Evolutionary conservation across 2,113 vertebrate genomes (phyloP).

Genomic region (Saccopteryx bilineata): DNA sequence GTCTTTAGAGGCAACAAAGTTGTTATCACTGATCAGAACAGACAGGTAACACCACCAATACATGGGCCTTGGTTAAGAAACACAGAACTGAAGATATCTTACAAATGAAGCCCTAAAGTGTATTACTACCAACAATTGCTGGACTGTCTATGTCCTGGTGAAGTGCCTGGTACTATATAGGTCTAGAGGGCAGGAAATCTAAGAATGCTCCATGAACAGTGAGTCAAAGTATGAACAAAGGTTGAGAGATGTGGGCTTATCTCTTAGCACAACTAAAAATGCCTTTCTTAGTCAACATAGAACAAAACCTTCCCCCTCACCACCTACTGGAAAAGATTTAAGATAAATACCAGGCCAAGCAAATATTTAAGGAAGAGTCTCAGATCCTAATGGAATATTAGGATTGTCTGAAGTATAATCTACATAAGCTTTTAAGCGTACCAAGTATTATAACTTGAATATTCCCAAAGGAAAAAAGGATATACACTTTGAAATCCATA

Average conservation of each 20-base stretch:
- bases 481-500: neutral
- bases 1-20: neutral
- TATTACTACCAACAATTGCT: neutral
- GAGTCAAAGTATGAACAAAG: neutral
- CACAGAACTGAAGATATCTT: neutral
- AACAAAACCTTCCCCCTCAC: neutral
- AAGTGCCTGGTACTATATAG: accelerated
- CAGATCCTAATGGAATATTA: slow-evolving; percentile 54
- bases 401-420: slow-evolving; percentile 47
- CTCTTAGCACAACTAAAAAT: neutral
- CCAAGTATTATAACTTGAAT: neutral
- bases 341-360: slow-evolving; percentile 49
- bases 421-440: neutral
- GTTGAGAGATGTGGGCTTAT: neutral
- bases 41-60: slow-evolving; percentile 25
- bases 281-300: neutral
- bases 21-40: neutral
- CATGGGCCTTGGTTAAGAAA: neutral
- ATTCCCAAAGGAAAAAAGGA: neutral
- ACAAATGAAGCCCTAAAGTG: neutral
- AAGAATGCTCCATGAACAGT: neutral
- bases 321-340: neutral
- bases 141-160: neutral
- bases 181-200: neutral
- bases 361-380: slow-evolving; percentile 67